phyloP scores from a whole-genome alignment of 2,888 invertebrate genomes.

The Temnothorax ravouxi region DNA sequence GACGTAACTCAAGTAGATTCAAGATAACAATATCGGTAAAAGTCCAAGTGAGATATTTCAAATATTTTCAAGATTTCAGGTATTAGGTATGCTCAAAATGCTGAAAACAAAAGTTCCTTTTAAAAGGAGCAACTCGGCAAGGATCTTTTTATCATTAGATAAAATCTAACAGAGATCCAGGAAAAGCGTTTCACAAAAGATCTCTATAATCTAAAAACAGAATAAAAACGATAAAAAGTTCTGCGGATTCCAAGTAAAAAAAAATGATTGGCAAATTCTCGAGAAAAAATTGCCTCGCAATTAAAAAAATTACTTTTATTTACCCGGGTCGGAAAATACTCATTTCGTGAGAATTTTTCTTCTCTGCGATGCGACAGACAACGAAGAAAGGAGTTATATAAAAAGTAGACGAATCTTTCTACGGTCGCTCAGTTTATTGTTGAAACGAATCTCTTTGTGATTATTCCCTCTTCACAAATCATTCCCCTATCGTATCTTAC shows the following conservation, averaged over 20 bases:
- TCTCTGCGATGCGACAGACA: background rate
- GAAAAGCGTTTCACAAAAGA: background rate
- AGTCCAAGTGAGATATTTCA: background rate
- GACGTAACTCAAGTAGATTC: background rate
- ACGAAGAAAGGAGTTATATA: conserved; percentile 9
- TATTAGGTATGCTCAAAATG: background rate
- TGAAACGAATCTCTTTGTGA: conserved; percentile 29
- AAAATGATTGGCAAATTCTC: background rate
- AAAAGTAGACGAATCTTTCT: conserved; percentile 22
- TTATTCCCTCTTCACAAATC: conserved; percentile 4
- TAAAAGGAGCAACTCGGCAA: background rate
- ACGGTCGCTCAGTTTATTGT: conserved; percentile 20
- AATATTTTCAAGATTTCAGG: background rate
- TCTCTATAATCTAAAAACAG: background rate
- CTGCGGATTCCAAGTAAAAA: background rate
- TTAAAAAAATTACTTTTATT: conserved; percentile 37
- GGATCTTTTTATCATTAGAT: background rate
- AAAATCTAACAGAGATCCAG: background rate
- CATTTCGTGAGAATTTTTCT: background rate
- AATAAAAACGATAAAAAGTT: background rate
- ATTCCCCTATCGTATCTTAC: conserved; percentile 9
- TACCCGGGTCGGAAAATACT: conserved; percentile 5
- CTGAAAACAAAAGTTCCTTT: background rate
- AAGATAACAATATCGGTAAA: background rate
- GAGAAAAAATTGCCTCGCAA: conserved; percentile 3